phyloP scores from a whole-genome alignment of 2,888 invertebrate species.

The Limnephilus marmoratus region DNA sequence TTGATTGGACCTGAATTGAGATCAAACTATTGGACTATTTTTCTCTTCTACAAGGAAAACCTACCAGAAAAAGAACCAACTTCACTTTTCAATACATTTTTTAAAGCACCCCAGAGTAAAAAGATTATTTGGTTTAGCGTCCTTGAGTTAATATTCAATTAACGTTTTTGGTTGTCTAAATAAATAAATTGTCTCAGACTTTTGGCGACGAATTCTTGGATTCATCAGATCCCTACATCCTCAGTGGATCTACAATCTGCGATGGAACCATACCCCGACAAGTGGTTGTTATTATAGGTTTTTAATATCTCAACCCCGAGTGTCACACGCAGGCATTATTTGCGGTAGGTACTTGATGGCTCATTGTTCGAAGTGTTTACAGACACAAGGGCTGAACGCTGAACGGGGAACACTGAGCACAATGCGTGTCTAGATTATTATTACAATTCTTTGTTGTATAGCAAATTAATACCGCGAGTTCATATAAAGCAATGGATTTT shows the following conservation, averaged over 20 bases:
- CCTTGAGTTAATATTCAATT: no score
- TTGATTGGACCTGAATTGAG: no score
- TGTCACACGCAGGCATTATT: constrained; percentile 49
- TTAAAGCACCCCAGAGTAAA: no score
- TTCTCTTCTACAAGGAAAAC: no score
- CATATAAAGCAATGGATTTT: background rate
- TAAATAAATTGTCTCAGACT: background rate
- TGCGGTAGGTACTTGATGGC: constrained; percentile 34
- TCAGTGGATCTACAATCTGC: background rate
- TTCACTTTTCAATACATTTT: no score
- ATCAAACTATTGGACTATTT: no score
- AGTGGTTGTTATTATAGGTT: constrained; percentile 49
- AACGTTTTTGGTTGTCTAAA: no score
- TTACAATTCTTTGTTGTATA: constrained; percentile 23
- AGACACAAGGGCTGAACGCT: background rate
- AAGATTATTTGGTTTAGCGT: no score
- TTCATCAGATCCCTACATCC: background rate
- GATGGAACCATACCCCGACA: constrained; percentile 20
- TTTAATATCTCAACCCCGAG: constrained; percentile 50
- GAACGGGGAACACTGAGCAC: background rate
- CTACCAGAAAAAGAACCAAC: no score
- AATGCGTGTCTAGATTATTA: constrained; percentile 32
- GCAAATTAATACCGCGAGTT: background rate
- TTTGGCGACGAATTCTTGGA: background rate
- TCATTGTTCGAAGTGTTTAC: constrained; percentile 32